phyloP scores from a whole-genome alignment of 2,888 invertebrate species.

The Trissolcus japonicus region DNA sequence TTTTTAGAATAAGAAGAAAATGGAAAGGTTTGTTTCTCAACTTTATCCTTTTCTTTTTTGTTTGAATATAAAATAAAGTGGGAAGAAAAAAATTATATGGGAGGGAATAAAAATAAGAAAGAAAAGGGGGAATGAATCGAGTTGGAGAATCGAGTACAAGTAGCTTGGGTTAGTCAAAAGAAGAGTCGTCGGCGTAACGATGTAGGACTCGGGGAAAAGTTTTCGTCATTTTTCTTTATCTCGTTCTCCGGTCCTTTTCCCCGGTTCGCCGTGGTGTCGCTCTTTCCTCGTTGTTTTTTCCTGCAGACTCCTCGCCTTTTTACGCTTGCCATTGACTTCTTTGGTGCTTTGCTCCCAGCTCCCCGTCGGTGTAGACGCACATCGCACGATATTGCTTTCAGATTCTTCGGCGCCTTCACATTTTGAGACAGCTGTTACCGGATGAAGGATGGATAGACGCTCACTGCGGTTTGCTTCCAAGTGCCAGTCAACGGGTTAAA shows the following conservation, averaged over 20 bases:
- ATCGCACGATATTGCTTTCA: constrained; percentile 69
- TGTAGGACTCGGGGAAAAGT: constrained; percentile 44
- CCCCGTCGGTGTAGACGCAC: constrained; percentile 53
- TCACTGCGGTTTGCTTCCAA: constrained; percentile 41
- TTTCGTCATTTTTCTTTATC: constrained; percentile 54
- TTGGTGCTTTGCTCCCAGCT: constrained; percentile 38
- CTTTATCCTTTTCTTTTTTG: no score
- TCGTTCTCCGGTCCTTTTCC: constrained; percentile 38
- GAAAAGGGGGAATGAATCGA: constrained; percentile 5
- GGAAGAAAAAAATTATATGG: constrained; percentile 3
- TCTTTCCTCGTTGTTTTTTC: constrained; percentile 49
- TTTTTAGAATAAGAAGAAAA: no score
- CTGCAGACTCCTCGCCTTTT: constrained; percentile 44
- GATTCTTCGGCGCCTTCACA: constrained; percentile 67
- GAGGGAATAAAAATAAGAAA: constrained; percentile 7
- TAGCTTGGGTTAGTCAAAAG: constrained; percentile 9
- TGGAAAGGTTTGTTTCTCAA: no score
- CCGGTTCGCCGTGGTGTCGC: constrained; percentile 30
- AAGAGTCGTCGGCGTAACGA: constrained; percentile 29
- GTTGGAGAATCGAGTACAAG: background rate
- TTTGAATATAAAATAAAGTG: background rate
- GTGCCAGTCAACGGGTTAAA: constrained; percentile 48
- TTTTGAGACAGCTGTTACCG: constrained; percentile 70
- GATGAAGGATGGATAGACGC: constrained; percentile 60
- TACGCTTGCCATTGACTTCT: constrained; percentile 54